A percentile compares a stretch with the other conserved stretches of the same genome.
Conservation (phyloP, 2,797 vertebrate genomes). For the Chrysocyon brachyurus region DNA sequence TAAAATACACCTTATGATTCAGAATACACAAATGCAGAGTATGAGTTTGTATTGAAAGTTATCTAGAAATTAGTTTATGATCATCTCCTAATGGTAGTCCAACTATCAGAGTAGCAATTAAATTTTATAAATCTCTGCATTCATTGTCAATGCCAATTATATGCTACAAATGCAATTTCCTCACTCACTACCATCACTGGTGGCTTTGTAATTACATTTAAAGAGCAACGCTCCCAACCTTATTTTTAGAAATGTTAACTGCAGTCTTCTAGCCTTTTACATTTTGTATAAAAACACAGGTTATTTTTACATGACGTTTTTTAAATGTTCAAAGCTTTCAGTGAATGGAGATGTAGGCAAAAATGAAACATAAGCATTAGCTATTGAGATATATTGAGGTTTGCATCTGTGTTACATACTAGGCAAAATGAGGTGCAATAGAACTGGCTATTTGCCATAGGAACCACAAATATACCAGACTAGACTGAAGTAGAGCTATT, state of each 20-base stretch:
- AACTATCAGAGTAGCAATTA: neutral
- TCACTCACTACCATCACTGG: constrained; percentile 1
- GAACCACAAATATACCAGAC: constrained; percentile 48
- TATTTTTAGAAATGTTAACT: constrained; percentile 61
- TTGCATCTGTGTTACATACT: neutral
- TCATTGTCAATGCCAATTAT: constrained; percentile 31
- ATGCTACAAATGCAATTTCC: constrained; percentile 33
- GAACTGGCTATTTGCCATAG: neutral
- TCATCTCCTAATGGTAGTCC: neutral
- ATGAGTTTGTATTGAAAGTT: neutral
- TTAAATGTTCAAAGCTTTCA: neutral
- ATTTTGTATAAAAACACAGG: constrained; percentile 33
- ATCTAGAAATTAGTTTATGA: constrained; percentile 38
- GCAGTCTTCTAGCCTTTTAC: neutral
- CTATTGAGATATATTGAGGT: neutral
- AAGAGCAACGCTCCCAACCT: constrained; percentile 13
- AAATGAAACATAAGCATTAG: constrained; percentile 38
- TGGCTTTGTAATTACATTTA: constrained; percentile 50
- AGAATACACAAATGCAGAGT: neutral
- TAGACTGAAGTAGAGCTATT: neutral
- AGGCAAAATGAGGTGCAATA: neutral
- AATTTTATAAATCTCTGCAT: constrained; percentile 54
- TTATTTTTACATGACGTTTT: neutral
- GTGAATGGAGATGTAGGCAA: neutral
- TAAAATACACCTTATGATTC: neutral